Percentiles rank a stretch among this genome's conserved stretches.
These are phyloP conservation scores for Sisor rabdophorus DNA, from an alignment of 2,113 vertebrate genomes.

Conservation along the genomic window DNA sequence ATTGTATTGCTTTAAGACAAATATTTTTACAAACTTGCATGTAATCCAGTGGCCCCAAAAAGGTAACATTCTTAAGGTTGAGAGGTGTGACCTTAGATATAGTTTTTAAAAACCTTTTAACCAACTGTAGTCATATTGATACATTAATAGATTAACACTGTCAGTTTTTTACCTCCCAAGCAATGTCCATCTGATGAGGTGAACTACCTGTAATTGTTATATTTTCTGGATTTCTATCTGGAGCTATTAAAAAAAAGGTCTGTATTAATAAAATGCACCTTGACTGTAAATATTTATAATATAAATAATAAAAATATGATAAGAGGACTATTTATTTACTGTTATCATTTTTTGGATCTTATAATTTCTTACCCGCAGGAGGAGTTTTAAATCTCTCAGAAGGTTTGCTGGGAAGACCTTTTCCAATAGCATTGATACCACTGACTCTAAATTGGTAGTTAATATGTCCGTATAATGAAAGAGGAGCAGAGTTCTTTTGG, in stretches of 20 bases:
- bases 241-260: conserved; percentile 71
- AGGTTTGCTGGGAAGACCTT: conserved; percentile 76
- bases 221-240: conserved; percentile 88
- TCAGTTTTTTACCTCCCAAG: conserved; percentile 80
- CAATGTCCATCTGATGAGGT: conserved; percentile 91
- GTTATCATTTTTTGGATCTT: neutral
- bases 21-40: neutral
- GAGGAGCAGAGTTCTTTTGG: conserved; percentile 66
- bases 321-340: neutral
- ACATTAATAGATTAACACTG: too few relatives aligned
- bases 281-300: conserved; percentile 18
- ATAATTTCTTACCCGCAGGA: conserved; percentile 74
- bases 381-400: conserved; percentile 77
- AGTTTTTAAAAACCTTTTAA: neutral
- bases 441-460: conserved; percentile 88
- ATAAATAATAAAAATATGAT: neutral
- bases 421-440: conserved; percentile 81
- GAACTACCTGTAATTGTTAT: conserved; percentile 81
- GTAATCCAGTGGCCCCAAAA: neutral
- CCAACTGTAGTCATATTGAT: too few relatives aligned
- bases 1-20: neutral
- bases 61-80: too few relatives aligned
- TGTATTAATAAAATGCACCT: conserved; percentile 34
- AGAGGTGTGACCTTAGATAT: too few relatives aligned
- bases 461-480: conserved; percentile 75